Evolutionary conservation across 2,888 invertebrate genomes (phyloP).

Genomic region (Agriopis marginaria): DNA sequence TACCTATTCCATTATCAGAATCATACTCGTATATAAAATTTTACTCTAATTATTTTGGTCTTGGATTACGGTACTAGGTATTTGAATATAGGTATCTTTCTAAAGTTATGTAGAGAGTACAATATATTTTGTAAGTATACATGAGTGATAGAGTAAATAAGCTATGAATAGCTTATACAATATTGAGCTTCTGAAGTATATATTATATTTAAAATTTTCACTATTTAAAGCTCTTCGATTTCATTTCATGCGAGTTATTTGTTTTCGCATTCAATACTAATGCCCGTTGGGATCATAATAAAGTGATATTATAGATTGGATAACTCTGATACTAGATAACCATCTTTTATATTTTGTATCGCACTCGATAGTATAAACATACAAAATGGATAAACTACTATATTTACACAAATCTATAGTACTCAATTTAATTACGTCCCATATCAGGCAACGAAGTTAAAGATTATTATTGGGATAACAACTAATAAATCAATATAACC

Average conservation of each 20-base stretch:
- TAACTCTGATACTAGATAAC: constrained; percentile 17
- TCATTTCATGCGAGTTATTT: constrained; percentile 76
- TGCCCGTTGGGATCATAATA: constrained; percentile 52
- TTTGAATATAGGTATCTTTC: constrained; percentile 51
- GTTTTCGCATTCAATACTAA: constrained; percentile 76
- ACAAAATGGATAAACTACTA: constrained; percentile 32
- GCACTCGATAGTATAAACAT: constrained; percentile 12
- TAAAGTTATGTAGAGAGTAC: constrained; percentile 55
- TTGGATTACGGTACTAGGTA: constrained; percentile 61
- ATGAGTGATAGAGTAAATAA: constrained; percentile 77
- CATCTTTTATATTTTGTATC: constrained; percentile 27
- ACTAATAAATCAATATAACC: constrained; percentile 74
- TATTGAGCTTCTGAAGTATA: constrained; percentile 84
- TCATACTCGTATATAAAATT: constrained; percentile 23
- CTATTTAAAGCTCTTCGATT: constrained; percentile 87
- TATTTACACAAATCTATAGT: constrained; percentile 30
- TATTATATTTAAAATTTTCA: constrained; percentile 79
- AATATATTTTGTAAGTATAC: constrained; percentile 69
- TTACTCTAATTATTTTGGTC: constrained; percentile 65
- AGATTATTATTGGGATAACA: constrained; percentile 71
- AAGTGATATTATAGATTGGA: constrained; percentile 32
- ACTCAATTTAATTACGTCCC: constrained; percentile 49
- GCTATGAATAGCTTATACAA: constrained; percentile 82
- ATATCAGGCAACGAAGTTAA: constrained; percentile 58
- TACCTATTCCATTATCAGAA: constrained; percentile 41